phyloP scores from a whole-genome alignment of 2,797 vertebrate species.

The Simalia tracyae region DNA sequence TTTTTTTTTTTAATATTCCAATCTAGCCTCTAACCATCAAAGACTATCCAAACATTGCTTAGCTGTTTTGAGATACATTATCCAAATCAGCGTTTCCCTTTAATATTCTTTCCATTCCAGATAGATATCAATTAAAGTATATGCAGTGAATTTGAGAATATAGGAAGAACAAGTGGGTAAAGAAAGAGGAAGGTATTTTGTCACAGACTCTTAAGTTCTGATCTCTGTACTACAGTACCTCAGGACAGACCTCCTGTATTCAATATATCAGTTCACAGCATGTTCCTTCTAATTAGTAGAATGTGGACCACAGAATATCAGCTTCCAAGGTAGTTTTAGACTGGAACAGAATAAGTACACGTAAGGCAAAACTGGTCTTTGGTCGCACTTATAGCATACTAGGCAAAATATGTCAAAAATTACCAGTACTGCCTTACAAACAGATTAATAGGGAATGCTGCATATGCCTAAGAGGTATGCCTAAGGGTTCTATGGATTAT shows the following conservation, averaged over 20 bases:
- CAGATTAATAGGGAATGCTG: background rate
- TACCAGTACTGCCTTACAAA: background rate
- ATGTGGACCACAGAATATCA: background rate
- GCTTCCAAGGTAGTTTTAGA: background rate
- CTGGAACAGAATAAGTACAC: background rate
- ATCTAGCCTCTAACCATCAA: background rate
- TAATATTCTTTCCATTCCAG: too few relatives aligned
- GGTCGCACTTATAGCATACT: background rate
- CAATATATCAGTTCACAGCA: background rate
- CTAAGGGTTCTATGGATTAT: background rate
- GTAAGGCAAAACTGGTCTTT: background rate
- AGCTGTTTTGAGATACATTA: background rate
- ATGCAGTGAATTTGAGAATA: background rate
- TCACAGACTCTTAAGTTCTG: background rate
- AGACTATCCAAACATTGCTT: background rate
- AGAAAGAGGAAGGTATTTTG: background rate
- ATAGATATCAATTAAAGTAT: too few relatives aligned
- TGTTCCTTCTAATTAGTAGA: background rate
- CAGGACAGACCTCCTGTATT: background rate
- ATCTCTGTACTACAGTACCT: background rate
- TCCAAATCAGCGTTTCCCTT: background rate
- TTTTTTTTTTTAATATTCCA: background rate
- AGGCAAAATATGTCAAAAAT: background rate
- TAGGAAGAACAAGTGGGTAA: background rate
- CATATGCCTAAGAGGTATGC: background rate